Conservation (phyloP, 1,140 invertebrate species). For the Pseudobourletiella spinata region DNA sequence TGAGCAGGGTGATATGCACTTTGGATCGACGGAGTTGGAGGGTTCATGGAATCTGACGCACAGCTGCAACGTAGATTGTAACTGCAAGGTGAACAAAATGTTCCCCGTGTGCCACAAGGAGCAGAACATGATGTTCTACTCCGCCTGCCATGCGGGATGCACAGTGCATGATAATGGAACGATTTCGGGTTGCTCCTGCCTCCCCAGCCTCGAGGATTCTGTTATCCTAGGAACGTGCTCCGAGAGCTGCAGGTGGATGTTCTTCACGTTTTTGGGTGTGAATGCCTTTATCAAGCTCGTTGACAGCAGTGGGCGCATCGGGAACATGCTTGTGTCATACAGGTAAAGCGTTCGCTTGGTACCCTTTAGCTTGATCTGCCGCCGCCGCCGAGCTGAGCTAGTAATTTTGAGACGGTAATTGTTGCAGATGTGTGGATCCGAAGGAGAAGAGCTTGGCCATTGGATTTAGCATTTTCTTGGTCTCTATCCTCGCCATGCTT, state of each 20-base stretch:
- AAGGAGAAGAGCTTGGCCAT: slow-evolving; percentile 57
- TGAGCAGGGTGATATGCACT: slow-evolving; percentile 10
- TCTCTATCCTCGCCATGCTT: slow-evolving; percentile 56
- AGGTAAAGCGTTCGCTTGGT: too few species aligned
- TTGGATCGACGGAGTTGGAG: neutral
- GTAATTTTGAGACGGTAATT: neutral
- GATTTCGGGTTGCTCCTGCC: slow-evolving; percentile 21
- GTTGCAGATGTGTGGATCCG: slow-evolving; percentile 48
- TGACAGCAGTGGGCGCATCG: slow-evolving; percentile 25
- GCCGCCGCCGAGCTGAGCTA: too few species aligned
- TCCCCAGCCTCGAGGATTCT: slow-evolving; percentile 11
- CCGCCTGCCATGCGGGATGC: slow-evolving; percentile 38
- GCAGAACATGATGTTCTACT: slow-evolving; percentile 34
- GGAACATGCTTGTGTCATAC: slow-evolving; percentile 37
- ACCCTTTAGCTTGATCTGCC: too few species aligned
- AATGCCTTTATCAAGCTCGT: slow-evolving; percentile 26
- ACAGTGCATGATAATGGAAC: slow-evolving; percentile 17
- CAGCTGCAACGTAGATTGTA: slow-evolving; percentile 26
- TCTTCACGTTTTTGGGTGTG: slow-evolving; percentile 19
- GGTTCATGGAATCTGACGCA: slow-evolving; percentile 25
- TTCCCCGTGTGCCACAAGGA: slow-evolving; percentile 36
- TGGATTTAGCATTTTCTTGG: slow-evolving; percentile 51
- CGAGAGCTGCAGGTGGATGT: slow-evolving; percentile 19
- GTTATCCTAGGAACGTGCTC: slow-evolving; percentile 33
- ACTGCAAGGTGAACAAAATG: slow-evolving; percentile 31